Evolutionary conservation across 2,888 invertebrate species (phyloP).

Genomic region (Temnothorax unifasciatus): DNA sequence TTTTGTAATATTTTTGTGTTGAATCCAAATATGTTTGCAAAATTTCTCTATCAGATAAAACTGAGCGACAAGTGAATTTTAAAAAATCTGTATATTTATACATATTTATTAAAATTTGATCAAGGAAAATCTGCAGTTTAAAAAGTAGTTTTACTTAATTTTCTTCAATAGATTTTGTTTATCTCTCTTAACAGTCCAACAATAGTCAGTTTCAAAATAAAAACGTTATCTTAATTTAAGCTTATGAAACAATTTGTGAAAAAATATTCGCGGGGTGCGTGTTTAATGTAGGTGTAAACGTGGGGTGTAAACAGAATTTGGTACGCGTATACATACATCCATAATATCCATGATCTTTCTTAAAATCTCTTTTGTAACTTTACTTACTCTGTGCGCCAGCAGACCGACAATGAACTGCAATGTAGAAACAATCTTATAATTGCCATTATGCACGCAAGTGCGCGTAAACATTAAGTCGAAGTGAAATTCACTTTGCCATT

Average conservation of each 20-base stretch:
- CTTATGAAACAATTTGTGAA: too few relatives aligned
- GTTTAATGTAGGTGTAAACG: too few relatives aligned
- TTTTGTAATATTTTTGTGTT: background rate
- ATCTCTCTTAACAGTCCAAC: too few relatives aligned
- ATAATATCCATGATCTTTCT: background rate
- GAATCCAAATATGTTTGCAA: background rate
- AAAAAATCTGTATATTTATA: background rate
- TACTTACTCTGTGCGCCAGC: background rate
- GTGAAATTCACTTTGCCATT: background rate
- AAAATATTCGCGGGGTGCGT: too few relatives aligned
- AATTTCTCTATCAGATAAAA: background rate
- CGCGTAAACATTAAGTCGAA: background rate
- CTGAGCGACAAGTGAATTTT: background rate
- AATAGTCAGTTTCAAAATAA: too few relatives aligned
- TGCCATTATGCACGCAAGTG: background rate
- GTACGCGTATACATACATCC: background rate
- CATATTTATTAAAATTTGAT: background rate
- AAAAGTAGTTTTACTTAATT: too few relatives aligned
- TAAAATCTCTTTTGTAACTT: background rate
- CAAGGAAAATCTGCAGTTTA: background rate
- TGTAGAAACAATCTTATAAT: slow-evolving; percentile 44
- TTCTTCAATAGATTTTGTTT: too few relatives aligned
- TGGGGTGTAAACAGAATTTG: too few relatives aligned
- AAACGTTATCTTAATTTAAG: too few relatives aligned
- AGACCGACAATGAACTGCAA: slow-evolving; percentile 11